Base-by-base conservation (phyloP, 1,140 invertebrate genomes). In the Drosophila nikananu region DNA sequence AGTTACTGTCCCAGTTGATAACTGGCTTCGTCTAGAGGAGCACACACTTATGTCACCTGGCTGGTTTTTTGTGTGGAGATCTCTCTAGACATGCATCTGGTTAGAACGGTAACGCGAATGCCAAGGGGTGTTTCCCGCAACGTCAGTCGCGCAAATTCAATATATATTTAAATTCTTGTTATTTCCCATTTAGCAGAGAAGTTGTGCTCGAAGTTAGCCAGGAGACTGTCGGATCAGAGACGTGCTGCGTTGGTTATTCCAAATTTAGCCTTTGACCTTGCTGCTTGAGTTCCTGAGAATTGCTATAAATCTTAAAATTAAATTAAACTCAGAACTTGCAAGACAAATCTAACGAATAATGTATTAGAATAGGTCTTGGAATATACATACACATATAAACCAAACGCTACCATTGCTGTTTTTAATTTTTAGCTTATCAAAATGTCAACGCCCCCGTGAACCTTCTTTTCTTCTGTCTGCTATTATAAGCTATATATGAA, bases 361-460 rank as follows among this genome's bases (percentile, higher is more conserved):
- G 2, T n/a, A 5, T 19, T 6, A 30, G 5, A 27, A n/a, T 19
- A 19, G 6, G 10, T 13, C 19, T 51, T 27, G n/a, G 42, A 19
- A 44, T 5, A 44, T 15, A 19, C 15, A 9, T 8, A 8, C 23
- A 15, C 9, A 19, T 21, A 9, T 8, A 8, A 37, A 15, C 9
- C 13, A 23, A 23, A 9, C 35, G 15, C 17, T 19, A 35, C 15
- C 23, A 10, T 21, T 19, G 30, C 5, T 42, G 13, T n/a, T 21
- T 42, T 35, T 8, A 42, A 44, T 9, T 42, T 7, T 12, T 17
- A 37, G 25, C 64, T 57, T 71, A 71, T 71, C 64, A 55, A 46
- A 52, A 71, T 71, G 67, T 71, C 67, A 71, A 55, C 25, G 64
- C 39, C 67, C 67, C 48, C 10, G 17, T 39, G 21, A 51, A 67